Percentiles rank a stretch among this genome's conserved stretches.
These are phyloP conservation scores for Archips crataeganus DNA, from an alignment of 2,888 invertebrate genomes.

Conservation along the genomic window DNA sequence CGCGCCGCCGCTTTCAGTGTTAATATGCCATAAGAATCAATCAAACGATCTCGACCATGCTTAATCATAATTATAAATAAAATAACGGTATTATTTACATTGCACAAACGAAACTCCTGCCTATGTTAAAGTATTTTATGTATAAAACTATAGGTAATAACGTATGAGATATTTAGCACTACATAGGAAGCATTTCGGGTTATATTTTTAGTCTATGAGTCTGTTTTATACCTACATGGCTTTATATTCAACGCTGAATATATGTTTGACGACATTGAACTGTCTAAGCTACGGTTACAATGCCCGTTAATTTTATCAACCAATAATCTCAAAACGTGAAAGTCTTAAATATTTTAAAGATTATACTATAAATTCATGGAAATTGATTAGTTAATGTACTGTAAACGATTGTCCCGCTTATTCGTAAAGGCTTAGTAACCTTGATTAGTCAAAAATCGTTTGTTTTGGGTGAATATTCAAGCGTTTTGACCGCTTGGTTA, in stretches of 20 bases:
- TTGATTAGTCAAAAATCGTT: neutral
- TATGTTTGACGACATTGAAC: constrained; percentile 1
- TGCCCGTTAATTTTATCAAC: constrained; percentile 22
- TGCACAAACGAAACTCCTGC: constrained; percentile 62
- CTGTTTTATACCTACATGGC: constrained; percentile 41
- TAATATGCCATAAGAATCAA: constrained; percentile 38
- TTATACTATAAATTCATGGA: constrained; percentile 37
- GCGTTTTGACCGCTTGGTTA: too few relatives aligned
- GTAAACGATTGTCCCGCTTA: neutral
- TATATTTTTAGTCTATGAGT: constrained; percentile 51
- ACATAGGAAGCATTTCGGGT: constrained; percentile 67
- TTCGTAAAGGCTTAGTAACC: neutral
- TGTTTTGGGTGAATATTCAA: neutral
- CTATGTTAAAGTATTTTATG: constrained; percentile 40
- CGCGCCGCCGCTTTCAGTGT: constrained; percentile 5
- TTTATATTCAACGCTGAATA: constrained; percentile 5
- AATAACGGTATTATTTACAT: constrained; percentile 65
- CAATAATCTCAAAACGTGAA: constrained; percentile 39
- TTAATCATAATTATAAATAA: constrained; percentile 54
- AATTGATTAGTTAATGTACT: constrained; percentile 22
- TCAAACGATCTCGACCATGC: constrained; percentile 48
- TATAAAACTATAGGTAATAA: constrained; percentile 48
- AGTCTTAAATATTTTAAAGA: constrained; percentile 25
- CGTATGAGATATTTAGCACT: constrained; percentile 61
- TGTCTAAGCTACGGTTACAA: constrained; percentile 20